A percentile compares a stretch with the other conserved stretches of the same genome.
Conservation (phyloP, 1,140 invertebrate genomes). For the Saxidomus purpurata region DNA sequence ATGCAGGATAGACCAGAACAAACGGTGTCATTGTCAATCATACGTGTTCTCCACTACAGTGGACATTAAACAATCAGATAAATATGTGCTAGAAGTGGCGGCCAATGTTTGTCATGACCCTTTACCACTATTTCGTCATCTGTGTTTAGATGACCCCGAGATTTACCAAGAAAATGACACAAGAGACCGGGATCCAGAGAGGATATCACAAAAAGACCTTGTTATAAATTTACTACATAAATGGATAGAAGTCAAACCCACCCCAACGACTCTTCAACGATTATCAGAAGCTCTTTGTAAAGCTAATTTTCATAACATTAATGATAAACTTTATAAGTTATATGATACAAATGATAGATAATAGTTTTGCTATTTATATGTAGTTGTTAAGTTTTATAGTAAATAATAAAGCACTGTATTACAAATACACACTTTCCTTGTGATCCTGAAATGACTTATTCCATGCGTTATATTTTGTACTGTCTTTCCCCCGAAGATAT, state of each 20-base stretch:
- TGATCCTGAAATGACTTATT: too few species aligned
- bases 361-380: too few species aligned
- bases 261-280: neutral
- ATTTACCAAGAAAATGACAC: conserved; percentile 1
- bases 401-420: too few species aligned
- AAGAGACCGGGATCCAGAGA: neutral
- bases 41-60: neutral
- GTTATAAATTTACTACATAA: neutral
- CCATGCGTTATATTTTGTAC: too few species aligned
- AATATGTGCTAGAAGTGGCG: neutral
- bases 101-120: neutral
- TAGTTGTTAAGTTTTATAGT: too few species aligned
- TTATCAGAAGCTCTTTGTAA: neutral
- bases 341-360: neutral
- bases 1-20: neutral
- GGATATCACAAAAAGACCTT: neutral
- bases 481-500: too few species aligned
- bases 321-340: conserved; percentile 3
- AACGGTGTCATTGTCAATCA: neutral
- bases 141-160: neutral
- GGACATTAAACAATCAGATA: neutral
- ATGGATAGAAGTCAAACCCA: neutral
- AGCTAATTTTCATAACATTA: neutral
- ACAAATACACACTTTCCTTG: too few species aligned
- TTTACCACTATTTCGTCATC: neutral